Evolutionary conservation across 2,888 invertebrate species (phyloP).

Genomic region (Uropetala carovei): DNA sequence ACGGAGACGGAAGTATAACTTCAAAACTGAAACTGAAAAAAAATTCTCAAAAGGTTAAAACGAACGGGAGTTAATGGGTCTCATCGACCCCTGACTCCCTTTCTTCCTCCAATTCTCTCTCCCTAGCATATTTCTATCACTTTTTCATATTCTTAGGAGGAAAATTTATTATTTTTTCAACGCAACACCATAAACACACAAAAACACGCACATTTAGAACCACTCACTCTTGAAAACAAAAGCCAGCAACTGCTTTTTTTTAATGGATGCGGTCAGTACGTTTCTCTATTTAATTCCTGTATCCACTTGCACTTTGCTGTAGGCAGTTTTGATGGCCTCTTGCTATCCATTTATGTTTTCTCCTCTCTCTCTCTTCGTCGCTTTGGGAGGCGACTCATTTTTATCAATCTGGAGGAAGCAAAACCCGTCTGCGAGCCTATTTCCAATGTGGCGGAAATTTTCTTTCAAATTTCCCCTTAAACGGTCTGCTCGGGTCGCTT

Average conservation of each 20-base stretch:
- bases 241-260: conserved; percentile 58
- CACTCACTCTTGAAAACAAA: conserved; percentile 58
- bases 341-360: not conserved
- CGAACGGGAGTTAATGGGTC: not conserved
- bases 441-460: conserved; percentile 27
- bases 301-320: conserved; percentile 51
- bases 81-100: not conserved
- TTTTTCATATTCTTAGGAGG: conserved; percentile 41
- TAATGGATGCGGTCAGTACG: conserved; percentile 9
- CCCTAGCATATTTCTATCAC: not conserved
- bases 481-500: not conserved
- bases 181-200: conserved; percentile 58
- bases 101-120: not conserved
- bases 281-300: not conserved
- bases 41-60: not conserved
- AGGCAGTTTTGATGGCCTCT: conserved; percentile 60
- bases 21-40: too few species aligned
- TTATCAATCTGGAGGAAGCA: not conserved
- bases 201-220: conserved; percentile 52
- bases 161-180: conserved; percentile 39
- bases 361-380: not conserved
- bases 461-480: not conserved
- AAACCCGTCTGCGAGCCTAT: conserved; percentile 25
- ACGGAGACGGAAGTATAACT: not conserved
- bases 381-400: not conserved